Evolutionary conservation across 2,888 invertebrate species (phyloP), one percentile per base, ranked within the genome.

Genomic region (Thereva nobilitata): DNA sequence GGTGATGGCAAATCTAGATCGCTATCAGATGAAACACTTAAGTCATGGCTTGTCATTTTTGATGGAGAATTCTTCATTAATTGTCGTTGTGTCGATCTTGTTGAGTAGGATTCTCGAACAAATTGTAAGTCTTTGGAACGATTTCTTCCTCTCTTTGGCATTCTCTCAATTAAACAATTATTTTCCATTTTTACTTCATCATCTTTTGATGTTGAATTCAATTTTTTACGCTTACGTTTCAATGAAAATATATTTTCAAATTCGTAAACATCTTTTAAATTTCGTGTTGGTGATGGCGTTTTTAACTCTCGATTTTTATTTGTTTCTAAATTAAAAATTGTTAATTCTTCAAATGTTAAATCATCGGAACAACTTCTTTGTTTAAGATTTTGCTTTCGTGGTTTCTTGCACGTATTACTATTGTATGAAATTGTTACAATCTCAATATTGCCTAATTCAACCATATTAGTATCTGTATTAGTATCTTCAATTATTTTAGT

Each of bases 41-140:
- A 5, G 4, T 45, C 44, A 56, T 9, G 5, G 6, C 44, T 56
- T 6, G 42, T 59, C n/a, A 4, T 12, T 12, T 10, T 7, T 8
- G 37, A 5, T 37, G 45, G 38, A 6, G 35, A n/a, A 59, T 38
- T 47, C 8, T 47, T 35, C 5, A 7, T 34, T 3, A 59, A 4
- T 38, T 47, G 37, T 5, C 47, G 47, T 5, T 37, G 47, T 47
- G 59, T 35, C 8, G 10, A 38, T 47, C 47, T 59, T 12, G 47
- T 59, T 59, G 7, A 47, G 47, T 47, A 59, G 59, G 59, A 45
- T 47, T 59, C 47, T 47, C 47, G 35, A 7, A 8, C 42, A 42
- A 6, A 42, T 42, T 42, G 6, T 8, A 42, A 42, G 6, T 8
- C 9, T 8, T 42, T 42, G 42, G 42, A 42, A 42, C 42, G 42